These are phyloP conservation scores for Lonchura striata DNA, from an alignment of 2,113 vertebrate genomes.

Conservation along the genomic window DNA sequence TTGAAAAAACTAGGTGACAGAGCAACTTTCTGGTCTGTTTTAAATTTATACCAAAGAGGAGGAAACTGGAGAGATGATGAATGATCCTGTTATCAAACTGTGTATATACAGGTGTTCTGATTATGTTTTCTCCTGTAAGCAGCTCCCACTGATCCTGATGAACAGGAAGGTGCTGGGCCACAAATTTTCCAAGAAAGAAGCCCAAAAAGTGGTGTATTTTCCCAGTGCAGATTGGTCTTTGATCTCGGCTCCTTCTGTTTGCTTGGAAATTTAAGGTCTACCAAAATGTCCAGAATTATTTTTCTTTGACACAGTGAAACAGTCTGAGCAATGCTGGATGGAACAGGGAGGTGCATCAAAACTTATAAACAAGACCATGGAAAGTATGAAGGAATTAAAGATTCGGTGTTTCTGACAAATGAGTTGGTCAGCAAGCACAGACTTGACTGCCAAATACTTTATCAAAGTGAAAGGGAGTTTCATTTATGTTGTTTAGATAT, in stretches of 20 bases:
- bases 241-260: neutral
- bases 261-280: neutral
- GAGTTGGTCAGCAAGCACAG: neutral
- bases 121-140: neutral
- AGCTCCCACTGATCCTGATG: neutral
- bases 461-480: neutral
- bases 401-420: neutral
- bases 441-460: neutral
- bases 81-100: neutral
- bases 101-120: neutral
- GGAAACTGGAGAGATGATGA: neutral
- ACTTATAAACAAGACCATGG: neutral
- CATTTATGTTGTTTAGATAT: neutral
- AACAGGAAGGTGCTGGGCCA: neutral
- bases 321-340: neutral
- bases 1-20: neutral
- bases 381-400: neutral
- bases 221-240: neutral
- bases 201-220: neutral
- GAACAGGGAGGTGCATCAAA: neutral
- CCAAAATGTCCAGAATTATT: neutral
- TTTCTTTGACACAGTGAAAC: rapidly evolving
- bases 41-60: neutral
- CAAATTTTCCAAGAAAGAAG: neutral
- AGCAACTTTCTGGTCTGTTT: neutral